phyloP scores from a whole-genome alignment of 2,113 vertebrate genomes.

The Phylloscopus trochiloides region DNA sequence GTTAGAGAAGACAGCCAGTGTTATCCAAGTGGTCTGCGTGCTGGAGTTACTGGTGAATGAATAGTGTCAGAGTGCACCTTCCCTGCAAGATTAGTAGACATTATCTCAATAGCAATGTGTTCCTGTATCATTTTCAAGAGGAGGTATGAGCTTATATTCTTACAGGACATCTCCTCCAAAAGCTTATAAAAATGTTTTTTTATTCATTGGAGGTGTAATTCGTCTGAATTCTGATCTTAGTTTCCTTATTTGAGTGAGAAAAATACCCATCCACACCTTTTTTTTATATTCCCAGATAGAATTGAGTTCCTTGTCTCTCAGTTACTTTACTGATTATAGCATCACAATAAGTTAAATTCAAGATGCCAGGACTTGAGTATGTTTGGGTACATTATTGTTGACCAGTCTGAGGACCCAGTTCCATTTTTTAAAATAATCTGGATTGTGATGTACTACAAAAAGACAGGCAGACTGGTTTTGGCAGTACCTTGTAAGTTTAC shows the following conservation, averaged over 20 bases:
- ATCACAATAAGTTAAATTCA: neutral
- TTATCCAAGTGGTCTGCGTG: neutral
- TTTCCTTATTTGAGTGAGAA: neutral
- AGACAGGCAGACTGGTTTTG: neutral
- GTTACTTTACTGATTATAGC: neutral
- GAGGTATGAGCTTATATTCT: neutral
- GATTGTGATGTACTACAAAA: neutral
- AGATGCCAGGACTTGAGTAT: neutral
- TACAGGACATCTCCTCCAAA: neutral
- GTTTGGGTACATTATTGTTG: neutral
- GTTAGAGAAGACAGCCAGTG: neutral
- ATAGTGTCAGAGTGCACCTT: neutral
- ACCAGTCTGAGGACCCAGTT: neutral
- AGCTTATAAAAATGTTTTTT: neutral
- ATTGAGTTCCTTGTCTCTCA: neutral
- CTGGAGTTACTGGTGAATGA: neutral
- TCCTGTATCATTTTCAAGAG: neutral
- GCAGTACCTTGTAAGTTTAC: neutral
- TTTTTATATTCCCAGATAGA: neutral
- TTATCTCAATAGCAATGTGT: neutral
- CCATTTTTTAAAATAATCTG: neutral
- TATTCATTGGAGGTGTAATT: neutral
- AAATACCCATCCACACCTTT: neutral
- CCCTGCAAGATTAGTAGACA: neutral
- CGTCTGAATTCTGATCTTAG: neutral